These are phyloP conservation scores for Pogonophryne albipinna DNA, from an alignment of 2,797 vertebrate genomes.

Conservation along the genomic window DNA sequence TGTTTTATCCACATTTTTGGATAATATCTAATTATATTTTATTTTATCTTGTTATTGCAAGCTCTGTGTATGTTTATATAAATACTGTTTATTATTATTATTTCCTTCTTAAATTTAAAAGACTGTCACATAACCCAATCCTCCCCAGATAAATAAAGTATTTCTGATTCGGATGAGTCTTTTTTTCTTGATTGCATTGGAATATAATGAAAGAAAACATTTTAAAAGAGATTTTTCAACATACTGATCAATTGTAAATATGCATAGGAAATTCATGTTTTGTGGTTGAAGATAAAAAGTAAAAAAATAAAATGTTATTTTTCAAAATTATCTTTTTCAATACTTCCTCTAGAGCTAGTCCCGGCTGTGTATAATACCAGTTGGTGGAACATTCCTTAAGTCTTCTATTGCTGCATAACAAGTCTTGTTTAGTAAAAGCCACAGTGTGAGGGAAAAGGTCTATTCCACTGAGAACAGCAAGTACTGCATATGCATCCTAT, in stretches of 20 bases:
- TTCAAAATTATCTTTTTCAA: constrained; percentile 1
- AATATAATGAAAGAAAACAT: not conserved
- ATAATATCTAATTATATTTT: no score
- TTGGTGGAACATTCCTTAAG: constrained; percentile 15
- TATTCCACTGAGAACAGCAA: constrained; percentile 22
- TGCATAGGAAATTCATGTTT: constrained; percentile 4
- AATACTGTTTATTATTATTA: no score
- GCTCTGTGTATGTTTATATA: no score
- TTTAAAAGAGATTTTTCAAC: not conserved
- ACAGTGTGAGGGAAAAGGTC: constrained; percentile 16
- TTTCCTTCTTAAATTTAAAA: no score
- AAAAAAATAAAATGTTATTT: constrained; percentile 14
- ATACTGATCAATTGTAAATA: constrained; percentile 5
- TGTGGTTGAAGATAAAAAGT: constrained; percentile 16
- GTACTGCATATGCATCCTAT: constrained; percentile 15
- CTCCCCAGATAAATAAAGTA: no score
- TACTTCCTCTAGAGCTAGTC: constrained; percentile 24
- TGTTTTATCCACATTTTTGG: not conserved
- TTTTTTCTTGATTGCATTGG: constrained; percentile 19
- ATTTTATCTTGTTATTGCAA: no score
- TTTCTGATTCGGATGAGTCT: not conserved
- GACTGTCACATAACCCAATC: no score
- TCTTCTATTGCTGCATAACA: constrained; percentile 32
- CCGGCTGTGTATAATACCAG: constrained; percentile 19
- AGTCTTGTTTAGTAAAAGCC: constrained; percentile 29